Percentiles rank a stretch among this genome's conserved stretches.
phyloP scores from a whole-genome alignment of 2,797 vertebrate species.

The Tokudaia muenninki region DNA sequence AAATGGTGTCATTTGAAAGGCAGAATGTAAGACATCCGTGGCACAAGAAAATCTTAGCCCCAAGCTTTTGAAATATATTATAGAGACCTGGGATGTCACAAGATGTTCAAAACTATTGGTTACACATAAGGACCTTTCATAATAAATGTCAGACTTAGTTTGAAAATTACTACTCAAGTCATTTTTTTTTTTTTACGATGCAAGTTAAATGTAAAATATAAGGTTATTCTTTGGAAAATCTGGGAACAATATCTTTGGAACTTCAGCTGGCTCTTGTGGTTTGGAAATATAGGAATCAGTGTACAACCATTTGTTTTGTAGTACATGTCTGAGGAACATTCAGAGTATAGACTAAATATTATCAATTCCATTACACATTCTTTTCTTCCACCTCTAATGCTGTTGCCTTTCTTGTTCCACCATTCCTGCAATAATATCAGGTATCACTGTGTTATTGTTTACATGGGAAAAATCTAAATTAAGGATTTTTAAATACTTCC shows the following conservation, averaged over 20 bases:
- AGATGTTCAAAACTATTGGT: background rate
- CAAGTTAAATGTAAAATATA: constrained; percentile 21
- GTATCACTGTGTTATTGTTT: background rate
- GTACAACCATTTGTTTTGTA: background rate
- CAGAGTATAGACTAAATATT: background rate
- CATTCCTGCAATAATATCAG: constrained; percentile 47
- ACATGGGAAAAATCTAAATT: constrained; percentile 1
- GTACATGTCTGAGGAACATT: background rate
- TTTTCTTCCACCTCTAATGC: background rate
- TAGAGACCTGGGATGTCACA: background rate
- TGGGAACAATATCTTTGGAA: background rate
- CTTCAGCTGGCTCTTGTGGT: background rate
- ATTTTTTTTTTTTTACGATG: constrained; percentile 39
- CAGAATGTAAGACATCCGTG: constrained; percentile 11
- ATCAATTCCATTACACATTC: background rate
- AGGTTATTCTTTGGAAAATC: background rate
- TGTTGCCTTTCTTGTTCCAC: background rate
- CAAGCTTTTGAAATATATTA: constrained; percentile 48
- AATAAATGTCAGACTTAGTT: constrained; percentile 4
- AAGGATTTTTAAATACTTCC: constrained; percentile 47
- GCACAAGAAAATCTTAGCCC: constrained; percentile 18
- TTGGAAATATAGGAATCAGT: background rate
- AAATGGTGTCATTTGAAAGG: constrained; percentile 64
- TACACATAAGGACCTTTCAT: background rate
- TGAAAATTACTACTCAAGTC: constrained; percentile 16